Base-by-base conservation (phyloP, 1,140 invertebrate genomes). In the Aporrectodea caliginosa region DNA sequence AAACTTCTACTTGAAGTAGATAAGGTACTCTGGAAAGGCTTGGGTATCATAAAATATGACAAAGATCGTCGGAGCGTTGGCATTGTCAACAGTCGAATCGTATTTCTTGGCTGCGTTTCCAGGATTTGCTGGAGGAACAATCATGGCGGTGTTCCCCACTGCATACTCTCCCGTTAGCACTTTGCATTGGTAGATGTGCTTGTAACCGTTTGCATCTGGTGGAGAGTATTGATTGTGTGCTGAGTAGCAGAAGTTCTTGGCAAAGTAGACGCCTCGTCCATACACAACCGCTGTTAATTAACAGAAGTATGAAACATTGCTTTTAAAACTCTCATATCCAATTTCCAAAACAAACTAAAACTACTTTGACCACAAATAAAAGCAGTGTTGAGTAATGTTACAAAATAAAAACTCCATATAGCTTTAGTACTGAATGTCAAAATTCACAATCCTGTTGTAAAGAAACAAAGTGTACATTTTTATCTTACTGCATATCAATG, bases 21-120 rank as follows among this genome's bases (percentile, higher is more conserved):
- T 81, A 1, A 83, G 75, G 73, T 84, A 85, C 1, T 84, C 83
- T 34, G 85, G 85, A 69, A 85, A 86, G 22, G 84, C 84, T 72
- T 85, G 84, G 1, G 83, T 84, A 71, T 86, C 85, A 81, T 82
- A 81, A 73, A 85, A 86, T 27, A 85, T 84, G 12, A 85, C 83
- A 72, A 81, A 85, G 27, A 85, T 83, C 14, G 27, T 33, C 1
- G 84, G 83, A 34, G 72, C 79, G 0, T 75, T 76, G 1, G 35
- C 1, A 58, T 82, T 70, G 73, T 86, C 79, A 0, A 84, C 83
- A 0, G 82, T 82, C 35, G 78, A 84, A 69, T 86, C 83, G 75
- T 83, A 86, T 12, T 81, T 14, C 1, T 79, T 81, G 58, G 30
- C 35, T 22, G 71, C n/a, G 31, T 79, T 33, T 2, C 77, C n/a